Conservation (phyloP, 2,888 invertebrate species). For the Drosophila lacicola region DNA sequence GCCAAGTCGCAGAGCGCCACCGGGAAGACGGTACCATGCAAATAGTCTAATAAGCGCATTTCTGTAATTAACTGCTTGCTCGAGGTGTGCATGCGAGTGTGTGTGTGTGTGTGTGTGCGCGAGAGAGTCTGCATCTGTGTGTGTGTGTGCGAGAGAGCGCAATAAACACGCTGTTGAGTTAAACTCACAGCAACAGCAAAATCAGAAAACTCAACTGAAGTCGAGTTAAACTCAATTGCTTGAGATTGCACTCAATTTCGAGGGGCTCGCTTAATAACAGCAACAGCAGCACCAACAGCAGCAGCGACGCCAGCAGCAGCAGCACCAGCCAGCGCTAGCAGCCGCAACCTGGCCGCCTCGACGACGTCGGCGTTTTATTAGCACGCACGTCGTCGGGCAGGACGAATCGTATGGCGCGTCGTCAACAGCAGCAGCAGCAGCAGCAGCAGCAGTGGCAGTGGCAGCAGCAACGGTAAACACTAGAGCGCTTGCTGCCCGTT, state of each 20-base stretch:
- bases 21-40: constrained; percentile 24
- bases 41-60: constrained; percentile 16
- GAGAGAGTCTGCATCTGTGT: background rate
- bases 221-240: constrained; percentile 25
- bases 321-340: constrained; percentile 20
- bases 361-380: constrained; percentile 64
- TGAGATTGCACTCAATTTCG: constrained; percentile 22
- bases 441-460: constrained; percentile 13
- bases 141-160: background rate
- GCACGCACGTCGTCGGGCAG: constrained; percentile 79
- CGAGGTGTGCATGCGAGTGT: background rate
- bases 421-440: constrained; percentile 29
- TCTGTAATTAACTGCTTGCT: constrained; percentile 7
- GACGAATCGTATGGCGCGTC: constrained; percentile 74
- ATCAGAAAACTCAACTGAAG: constrained; percentile 9
- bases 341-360: constrained; percentile 50
- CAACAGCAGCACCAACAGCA: background rate
- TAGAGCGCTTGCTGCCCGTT: constrained; percentile 35
- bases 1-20: constrained; percentile 28
- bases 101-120: background rate
- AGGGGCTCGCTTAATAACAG: constrained; percentile 35
- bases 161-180: constrained; percentile 24
- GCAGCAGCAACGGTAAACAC: constrained; percentile 35
- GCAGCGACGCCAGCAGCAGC: constrained; percentile 11
- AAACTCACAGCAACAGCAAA: constrained; percentile 25